phyloP scores from a whole-genome alignment of 2,797 vertebrate species.

The Ctenosaura bakeri region DNA sequence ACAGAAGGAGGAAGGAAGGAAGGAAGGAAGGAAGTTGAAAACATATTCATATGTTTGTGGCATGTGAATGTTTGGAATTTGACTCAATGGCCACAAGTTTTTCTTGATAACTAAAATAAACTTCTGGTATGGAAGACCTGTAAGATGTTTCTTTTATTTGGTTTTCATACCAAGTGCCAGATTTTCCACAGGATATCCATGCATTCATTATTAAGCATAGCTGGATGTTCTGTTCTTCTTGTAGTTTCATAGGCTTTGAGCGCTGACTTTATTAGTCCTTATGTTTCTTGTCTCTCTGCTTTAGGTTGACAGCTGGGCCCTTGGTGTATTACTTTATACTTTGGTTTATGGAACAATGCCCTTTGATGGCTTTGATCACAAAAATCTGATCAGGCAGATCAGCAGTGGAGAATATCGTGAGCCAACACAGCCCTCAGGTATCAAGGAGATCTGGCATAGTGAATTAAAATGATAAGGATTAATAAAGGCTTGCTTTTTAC shows the following conservation, averaged over 20 bases:
- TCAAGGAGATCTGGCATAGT: conserved; percentile 10
- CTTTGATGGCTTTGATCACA: conserved; percentile 98
- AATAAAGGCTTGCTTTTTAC: conserved; percentile 1
- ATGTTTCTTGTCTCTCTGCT: conserved; percentile 66
- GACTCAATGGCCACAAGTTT: conserved; percentile 21
- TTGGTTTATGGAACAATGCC: conserved; percentile 99
- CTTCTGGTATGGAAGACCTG: background rate
- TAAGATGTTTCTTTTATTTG: conserved; percentile 24
- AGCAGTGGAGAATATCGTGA: conserved; percentile 98
- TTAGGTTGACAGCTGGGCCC: conserved; percentile 99
- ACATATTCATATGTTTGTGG: background rate
- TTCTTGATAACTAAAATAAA: background rate
- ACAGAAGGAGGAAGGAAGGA: conserved; percentile 28
- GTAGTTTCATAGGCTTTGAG: conserved; percentile 18
- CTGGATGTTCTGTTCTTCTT: conserved; percentile 13
- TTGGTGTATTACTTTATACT: conserved; percentile 98
- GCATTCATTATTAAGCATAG: conserved; percentile 41
- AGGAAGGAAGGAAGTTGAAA: background rate
- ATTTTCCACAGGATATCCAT: conserved; percentile 4
- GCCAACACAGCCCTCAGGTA: conserved; percentile 98
- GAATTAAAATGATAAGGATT: conserved; percentile 20
- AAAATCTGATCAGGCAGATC: conserved; percentile 98
- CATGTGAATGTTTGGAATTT: background rate
- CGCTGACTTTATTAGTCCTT: conserved; percentile 49
- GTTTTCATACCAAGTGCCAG: conserved; percentile 38